These are phyloP conservation scores for Aplochiton taeniatus DNA, from an alignment of 2,797 vertebrate genomes.

Conservation along the genomic window DNA sequence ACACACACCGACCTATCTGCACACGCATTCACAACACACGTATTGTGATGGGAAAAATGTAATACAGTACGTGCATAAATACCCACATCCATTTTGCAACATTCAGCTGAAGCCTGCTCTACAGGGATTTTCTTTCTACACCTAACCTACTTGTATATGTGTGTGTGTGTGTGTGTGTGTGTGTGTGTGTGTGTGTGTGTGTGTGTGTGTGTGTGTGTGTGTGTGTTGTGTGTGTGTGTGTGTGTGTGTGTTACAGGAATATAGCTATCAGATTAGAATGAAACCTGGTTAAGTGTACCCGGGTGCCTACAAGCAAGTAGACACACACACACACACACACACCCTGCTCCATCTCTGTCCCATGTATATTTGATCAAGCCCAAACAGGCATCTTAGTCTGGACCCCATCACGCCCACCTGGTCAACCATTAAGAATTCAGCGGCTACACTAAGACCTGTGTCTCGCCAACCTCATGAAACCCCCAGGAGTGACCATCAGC, in stretches of 20 bases:
- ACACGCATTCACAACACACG: no score
- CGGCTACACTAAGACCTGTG: conserved; percentile 1
- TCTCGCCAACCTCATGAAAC: conserved; percentile 7
- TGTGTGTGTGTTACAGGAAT: background rate
- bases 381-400: conserved; percentile 2
- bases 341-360: conserved; percentile 40
- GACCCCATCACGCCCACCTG: conserved; percentile 19
- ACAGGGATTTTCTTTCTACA: no score
- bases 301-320: background rate
- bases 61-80: no score
- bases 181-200: conserved; percentile 2
- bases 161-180: background rate
- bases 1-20: no score
- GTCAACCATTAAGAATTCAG: conserved; percentile 30
- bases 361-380: conserved; percentile 50
- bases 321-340: conserved; percentile 28
- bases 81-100: no score
- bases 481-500: background rate
- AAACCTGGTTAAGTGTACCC: background rate
- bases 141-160: background rate
- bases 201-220: conserved; percentile 12
- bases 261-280: no score
- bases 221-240: background rate
- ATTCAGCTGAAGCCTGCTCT: no score
- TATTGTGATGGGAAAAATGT: no score